These are phyloP conservation scores for Tragelaphus scriptus DNA, from an alignment of 2,113 vertebrate species.

Conservation along the genomic window DNA sequence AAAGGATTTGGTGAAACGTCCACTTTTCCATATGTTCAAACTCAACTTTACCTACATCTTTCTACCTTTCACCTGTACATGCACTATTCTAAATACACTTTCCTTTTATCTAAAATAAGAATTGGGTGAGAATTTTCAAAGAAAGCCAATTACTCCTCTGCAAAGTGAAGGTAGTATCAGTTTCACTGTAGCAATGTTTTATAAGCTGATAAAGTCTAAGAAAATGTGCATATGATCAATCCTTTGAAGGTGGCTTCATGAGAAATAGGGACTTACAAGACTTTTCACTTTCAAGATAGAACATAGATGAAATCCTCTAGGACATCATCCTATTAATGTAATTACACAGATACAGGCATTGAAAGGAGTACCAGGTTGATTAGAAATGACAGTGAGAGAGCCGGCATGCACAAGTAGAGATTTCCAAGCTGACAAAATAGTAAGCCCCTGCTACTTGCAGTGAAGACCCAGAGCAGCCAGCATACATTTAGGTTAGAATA, in stretches of 20 bases:
- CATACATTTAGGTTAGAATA: not conserved
- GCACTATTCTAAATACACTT: conserved; percentile 59
- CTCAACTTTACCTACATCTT: conserved; percentile 65
- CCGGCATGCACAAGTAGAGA: conserved; percentile 64
- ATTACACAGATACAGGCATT: conserved; percentile 75
- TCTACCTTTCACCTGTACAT: conserved; percentile 44
- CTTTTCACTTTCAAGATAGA: conserved; percentile 63
- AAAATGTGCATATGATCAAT: conserved; percentile 57
- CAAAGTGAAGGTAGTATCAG: conserved; percentile 65
- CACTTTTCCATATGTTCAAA: conserved; percentile 34
- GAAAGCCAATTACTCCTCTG: conserved; percentile 67
- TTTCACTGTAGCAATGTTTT: conserved; percentile 65
- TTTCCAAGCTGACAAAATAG: conserved; percentile 61
- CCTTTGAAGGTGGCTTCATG: conserved; percentile 74
- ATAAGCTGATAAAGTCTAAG: conserved; percentile 70
- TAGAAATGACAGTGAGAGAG: conserved; percentile 67
- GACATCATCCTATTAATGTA: conserved; percentile 75
- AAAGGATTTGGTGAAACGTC: conserved; percentile 22
- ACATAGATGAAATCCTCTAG: conserved; percentile 71
- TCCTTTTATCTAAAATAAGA: conserved; percentile 59
- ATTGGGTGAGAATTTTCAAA: conserved; percentile 56
- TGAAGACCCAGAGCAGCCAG: not conserved
- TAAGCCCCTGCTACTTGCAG: not conserved
- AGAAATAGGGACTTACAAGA: conserved; percentile 66
- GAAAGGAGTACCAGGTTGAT: conserved; percentile 70